Conservation (phyloP, 1,140 invertebrate species). For the Calephelis virginiensis region DNA sequence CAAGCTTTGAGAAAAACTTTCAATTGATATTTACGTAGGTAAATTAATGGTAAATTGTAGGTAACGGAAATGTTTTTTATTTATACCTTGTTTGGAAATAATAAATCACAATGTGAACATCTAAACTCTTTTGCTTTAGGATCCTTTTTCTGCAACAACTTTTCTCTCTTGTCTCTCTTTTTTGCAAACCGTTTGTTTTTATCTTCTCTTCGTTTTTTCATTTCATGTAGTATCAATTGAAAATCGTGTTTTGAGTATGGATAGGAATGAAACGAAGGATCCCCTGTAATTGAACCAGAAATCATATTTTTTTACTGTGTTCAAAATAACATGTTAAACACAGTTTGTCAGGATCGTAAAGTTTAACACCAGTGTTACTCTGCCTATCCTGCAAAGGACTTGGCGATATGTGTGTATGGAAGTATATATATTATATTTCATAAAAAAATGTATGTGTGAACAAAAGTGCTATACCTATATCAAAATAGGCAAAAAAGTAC, state of each 20-base stretch:
- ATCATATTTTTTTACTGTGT: neutral
- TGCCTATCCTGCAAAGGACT: no score
- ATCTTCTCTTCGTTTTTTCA: slow-evolving; percentile 58
- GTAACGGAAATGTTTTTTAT: neutral
- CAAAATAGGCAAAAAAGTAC: no score
- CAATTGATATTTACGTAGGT: no score
- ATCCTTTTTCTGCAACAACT: slow-evolving; percentile 49
- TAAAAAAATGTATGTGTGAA: no score
- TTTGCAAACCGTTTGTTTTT: slow-evolving; percentile 48
- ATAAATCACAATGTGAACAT: slow-evolving; percentile 65
- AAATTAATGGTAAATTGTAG: no score
- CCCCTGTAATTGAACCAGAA: slow-evolving; percentile 39
- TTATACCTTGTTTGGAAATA: slow-evolving; percentile 57
- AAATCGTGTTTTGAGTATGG: slow-evolving; percentile 74
- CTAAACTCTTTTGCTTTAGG: slow-evolving; percentile 63
- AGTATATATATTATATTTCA: no score
- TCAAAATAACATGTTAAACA: no score
- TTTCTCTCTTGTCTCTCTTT: slow-evolving; percentile 50
- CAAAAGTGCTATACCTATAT: no score
- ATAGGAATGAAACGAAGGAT: slow-evolving; percentile 57
- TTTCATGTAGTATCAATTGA: slow-evolving; percentile 65
- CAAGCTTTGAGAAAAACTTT: no score
- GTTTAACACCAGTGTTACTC: no score
- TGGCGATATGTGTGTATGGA: no score
- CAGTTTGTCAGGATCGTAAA: no score